Base-by-base conservation (phyloP, 2,888 invertebrate genomes). In the Tridacna gigas region DNA sequence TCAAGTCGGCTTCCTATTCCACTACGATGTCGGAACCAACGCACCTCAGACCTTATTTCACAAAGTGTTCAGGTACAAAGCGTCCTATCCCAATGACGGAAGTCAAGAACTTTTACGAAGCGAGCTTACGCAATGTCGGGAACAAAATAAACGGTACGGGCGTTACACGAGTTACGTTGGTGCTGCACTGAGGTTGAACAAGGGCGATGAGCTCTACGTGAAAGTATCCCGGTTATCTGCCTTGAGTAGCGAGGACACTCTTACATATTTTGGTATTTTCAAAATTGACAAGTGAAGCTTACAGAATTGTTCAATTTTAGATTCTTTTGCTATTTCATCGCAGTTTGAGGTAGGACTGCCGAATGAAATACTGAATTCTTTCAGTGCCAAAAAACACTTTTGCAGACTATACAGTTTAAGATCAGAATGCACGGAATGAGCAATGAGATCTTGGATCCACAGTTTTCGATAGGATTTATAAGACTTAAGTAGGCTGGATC, bases 161-260 rank as follows among this genome's bases (percentile, higher is more conserved):
- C 84, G 89, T n/a, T 89, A 89, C 73, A 90, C 89, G n/a, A 90
- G 89, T 37, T 89, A 90, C 61, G 87, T 88, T 1, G 89, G 84
- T 3, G 90, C 88, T 0, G 83, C 88, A 0, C 74, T 90, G 11
- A 76, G 67, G 12, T 76, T 91, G 37, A 80, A 86, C 56, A 79
- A 82, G 22, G 86, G 89, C 0, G 91, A 91, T 75, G 71, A 88
- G 60, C 26, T 91, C 7, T 91, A 86, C 71, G 88, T 91, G 4
- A 82, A 84, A 37, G 88, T 86, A 9, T 89, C 91, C 11, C 73
- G 82, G 11, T 75, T 87, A n/a, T 66, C 79, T 26, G 37, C 37
- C 22, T 37, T 87, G 25, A 56, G 56, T 5, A n/a, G n/a, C 7
- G 73, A 74, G 37, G 51, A 77, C 0, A 48, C 66, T 0, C 26